Evolutionary conservation across 2,797 vertebrate species (phyloP).

Genomic region (Halcyon leucocephala): DNA sequence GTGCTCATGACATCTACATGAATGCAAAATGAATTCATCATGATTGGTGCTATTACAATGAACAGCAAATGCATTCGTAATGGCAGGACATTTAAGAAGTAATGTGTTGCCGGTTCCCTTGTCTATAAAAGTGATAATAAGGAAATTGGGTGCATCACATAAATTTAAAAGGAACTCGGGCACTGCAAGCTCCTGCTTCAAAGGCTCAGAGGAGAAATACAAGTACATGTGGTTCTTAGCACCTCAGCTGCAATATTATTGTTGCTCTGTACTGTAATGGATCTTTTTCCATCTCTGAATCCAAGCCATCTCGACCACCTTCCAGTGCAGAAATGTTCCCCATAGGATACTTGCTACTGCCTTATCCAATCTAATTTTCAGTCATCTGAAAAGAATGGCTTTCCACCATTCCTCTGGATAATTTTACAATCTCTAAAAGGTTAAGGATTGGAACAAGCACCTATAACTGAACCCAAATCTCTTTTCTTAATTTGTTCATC

Average conservation of each 20-base stretch:
- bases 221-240: background rate
- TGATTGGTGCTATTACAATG: constrained; percentile 43
- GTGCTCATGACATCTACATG: constrained; percentile 55
- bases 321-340: background rate
- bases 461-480: background rate
- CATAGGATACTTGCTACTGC: background rate
- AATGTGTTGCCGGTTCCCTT: constrained; percentile 49
- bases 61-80: constrained; percentile 69
- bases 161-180: constrained; percentile 41
- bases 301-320: background rate
- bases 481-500: background rate
- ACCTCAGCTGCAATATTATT: background rate
- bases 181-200: constrained; percentile 15
- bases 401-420: background rate
- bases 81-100: constrained; percentile 62
- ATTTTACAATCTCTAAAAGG: background rate
- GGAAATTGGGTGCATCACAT: constrained; percentile 30
- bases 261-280: background rate
- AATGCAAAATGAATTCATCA: constrained; percentile 69
- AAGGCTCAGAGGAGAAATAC: background rate
- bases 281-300: background rate
- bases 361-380: background rate
- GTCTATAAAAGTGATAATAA: constrained; percentile 62
- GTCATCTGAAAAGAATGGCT: background rate
- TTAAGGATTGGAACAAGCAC: background rate